phyloP scores from a whole-genome alignment of 1,140 invertebrate species.

The Trachymyrmex septentrionalis region DNA sequence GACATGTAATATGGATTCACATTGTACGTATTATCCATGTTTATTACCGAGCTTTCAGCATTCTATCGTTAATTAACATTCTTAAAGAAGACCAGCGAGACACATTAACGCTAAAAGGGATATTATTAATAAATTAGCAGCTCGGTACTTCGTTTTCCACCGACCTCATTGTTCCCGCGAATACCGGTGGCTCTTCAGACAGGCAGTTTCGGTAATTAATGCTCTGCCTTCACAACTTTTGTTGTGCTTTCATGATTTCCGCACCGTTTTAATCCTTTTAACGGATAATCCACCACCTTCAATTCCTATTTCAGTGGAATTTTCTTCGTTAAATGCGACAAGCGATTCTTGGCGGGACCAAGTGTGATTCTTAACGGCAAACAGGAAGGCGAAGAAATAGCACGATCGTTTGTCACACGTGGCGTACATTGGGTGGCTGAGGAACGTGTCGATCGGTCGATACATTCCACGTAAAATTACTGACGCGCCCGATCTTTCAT shows the following conservation, averaged over 20 bases:
- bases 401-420: constrained; percentile 48
- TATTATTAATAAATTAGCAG: constrained; percentile 12
- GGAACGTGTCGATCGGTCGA: constrained; percentile 18
- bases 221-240: constrained; percentile 13
- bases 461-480: constrained; percentile 57
- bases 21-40: background rate
- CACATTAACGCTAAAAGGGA: constrained; percentile 29
- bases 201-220: constrained; percentile 69
- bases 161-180: constrained; percentile 56
- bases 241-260: background rate
- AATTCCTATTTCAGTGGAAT: background rate
- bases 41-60: background rate
- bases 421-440: background rate
- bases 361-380: constrained; percentile 42
- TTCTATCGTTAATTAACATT: constrained; percentile 29
- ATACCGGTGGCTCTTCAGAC: constrained; percentile 45
- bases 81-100: constrained; percentile 16
- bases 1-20: background rate
- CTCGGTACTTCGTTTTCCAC: constrained; percentile 24
- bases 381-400: constrained; percentile 52
- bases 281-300: constrained; percentile 31
- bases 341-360: constrained; percentile 73
- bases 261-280: background rate
- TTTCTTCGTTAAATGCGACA: constrained; percentile 73
- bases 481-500: constrained; percentile 43